Evolutionary conservation across 2,113 vertebrate species (phyloP).

Genomic region (Scophthalmus maximus): DNA sequence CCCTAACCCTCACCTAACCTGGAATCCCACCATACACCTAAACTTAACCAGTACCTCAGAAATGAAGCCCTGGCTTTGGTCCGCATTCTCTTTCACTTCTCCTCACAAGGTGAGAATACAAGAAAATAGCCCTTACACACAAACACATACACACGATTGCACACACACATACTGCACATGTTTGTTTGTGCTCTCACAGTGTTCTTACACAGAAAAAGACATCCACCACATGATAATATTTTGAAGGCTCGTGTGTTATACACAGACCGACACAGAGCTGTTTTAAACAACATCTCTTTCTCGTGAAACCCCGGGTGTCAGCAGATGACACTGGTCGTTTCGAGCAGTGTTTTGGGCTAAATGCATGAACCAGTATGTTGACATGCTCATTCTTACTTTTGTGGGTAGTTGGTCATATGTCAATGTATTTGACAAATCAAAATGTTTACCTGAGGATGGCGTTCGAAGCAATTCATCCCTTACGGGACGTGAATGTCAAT

Average conservation of each 20-base stretch:
- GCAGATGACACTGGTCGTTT: slow-evolving; percentile 34
- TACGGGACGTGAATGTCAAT: background rate
- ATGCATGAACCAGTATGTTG: background rate
- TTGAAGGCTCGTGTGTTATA: background rate
- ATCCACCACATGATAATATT: slow-evolving; percentile 18
- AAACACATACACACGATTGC: no score
- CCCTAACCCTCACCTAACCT: background rate
- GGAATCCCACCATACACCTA: background rate
- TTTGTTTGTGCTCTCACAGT: no score
- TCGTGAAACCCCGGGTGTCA: slow-evolving; percentile 2
- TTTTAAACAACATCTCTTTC: slow-evolving; percentile 14
- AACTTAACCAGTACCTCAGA: background rate
- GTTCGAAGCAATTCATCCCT: background rate
- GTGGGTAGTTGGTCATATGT: background rate
- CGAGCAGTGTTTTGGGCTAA: background rate
- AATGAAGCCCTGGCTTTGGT: background rate
- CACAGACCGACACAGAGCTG: slow-evolving; percentile 17
- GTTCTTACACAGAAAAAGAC: no score
- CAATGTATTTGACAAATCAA: background rate
- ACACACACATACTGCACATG: no score
- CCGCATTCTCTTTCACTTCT: no score
- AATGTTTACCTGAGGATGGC: background rate
- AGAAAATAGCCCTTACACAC: no score
- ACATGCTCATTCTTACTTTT: background rate
- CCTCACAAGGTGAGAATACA: no score